A percentile compares a stretch with the other conserved stretches of the same genome.
These are phyloP conservation scores for Triplophysa siluroides DNA, from an alignment of 2,113 vertebrate genomes.

Conservation along the genomic window DNA sequence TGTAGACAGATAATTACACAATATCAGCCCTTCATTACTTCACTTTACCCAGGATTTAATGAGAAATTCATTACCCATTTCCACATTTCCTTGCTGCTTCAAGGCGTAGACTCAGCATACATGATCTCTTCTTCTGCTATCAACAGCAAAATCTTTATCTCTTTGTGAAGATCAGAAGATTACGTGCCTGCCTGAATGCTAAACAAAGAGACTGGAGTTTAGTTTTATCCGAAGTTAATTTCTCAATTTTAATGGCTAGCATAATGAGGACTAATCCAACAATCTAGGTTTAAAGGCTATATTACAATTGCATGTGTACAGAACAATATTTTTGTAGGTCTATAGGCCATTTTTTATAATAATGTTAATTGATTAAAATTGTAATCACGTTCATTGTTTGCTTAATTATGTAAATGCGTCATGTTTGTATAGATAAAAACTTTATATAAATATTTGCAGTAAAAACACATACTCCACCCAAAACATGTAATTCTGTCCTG, in stretches of 20 bases:
- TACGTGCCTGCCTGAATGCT: conserved; percentile 32
- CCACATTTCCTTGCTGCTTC: conserved; percentile 43
- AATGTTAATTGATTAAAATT: no score
- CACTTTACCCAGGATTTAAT: conserved; percentile 50
- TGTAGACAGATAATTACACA: conserved; percentile 50
- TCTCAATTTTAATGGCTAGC: not conserved
- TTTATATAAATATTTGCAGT: no score
- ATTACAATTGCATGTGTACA: not conserved
- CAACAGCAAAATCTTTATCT: conserved; percentile 39
- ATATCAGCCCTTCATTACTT: conserved; percentile 52
- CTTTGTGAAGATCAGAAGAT: not conserved
- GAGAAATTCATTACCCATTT: conserved; percentile 56
- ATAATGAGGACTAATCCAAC: not conserved
- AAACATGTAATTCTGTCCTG: no score
- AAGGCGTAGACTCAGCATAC: conserved; percentile 42
- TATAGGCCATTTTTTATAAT: no score
- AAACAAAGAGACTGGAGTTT: conserved; percentile 18
- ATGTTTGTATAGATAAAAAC: no score
- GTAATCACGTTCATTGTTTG: no score
- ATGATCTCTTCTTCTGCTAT: conserved; percentile 45
- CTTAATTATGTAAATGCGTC: no score
- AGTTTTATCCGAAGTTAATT: conserved; percentile 18
- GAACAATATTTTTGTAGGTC: not conserved
- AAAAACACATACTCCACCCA: no score
- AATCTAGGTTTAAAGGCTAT: not conserved